phyloP scores from a whole-genome alignment of 2,113 vertebrate genomes.

The Mungos mungo region DNA sequence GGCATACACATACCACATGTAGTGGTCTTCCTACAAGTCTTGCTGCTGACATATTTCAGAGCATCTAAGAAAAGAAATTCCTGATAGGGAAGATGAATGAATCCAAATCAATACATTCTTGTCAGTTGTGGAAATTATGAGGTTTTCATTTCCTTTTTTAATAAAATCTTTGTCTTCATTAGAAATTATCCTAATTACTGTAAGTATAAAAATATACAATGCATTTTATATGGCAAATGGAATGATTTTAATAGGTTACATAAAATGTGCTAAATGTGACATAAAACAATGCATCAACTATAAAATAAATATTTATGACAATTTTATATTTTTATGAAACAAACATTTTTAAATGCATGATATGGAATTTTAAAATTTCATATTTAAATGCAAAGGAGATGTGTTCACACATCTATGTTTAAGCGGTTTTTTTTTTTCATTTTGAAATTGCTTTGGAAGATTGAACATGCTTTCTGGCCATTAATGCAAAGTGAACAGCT shows the following conservation, averaged over 20 bases:
- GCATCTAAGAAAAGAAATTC: neutral
- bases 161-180: neutral
- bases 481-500: constrained; percentile 38
- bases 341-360: neutral
- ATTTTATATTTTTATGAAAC: constrained; percentile 11
- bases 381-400: neutral
- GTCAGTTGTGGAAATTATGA: neutral
- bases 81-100: neutral
- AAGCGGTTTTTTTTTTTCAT: neutral
- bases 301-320: constrained; percentile 39
- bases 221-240: neutral
- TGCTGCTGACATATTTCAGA: neutral
- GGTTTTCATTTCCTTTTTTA: neutral
- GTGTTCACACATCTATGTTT: neutral
- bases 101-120: neutral
- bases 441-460: constrained; percentile 50
- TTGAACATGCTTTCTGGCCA: neutral
- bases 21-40: neutral
- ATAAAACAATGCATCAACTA: constrained; percentile 20
- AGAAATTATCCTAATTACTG: neutral
- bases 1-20: neutral
- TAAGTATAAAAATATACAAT: neutral
- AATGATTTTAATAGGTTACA: neutral
- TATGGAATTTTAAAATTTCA: neutral
- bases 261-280: constrained; percentile 18